phyloP scores from a whole-genome alignment of 1,140 invertebrate species.

The Halyomorpha halys region DNA sequence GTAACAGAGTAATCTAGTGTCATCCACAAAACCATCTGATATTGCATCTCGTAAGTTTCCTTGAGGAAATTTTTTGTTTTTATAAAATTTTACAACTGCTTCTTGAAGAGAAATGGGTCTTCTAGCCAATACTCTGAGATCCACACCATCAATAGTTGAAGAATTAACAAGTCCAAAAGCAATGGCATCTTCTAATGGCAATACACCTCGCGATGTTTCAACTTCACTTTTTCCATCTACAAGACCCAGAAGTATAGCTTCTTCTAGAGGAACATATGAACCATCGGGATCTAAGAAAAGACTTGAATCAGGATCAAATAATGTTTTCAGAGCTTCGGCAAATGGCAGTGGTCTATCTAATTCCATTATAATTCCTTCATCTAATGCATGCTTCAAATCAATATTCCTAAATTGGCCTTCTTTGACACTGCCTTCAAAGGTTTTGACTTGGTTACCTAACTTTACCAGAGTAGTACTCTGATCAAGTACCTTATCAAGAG shows the following conservation, averaged over 20 bases:
- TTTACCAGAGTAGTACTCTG: conserved; percentile 66
- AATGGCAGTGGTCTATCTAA: conserved; percentile 64
- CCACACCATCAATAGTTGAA: conserved; percentile 1
- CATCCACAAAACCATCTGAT: background rate
- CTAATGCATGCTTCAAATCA: conserved; percentile 76
- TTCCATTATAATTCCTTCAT: conserved; percentile 70
- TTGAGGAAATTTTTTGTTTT: conserved; percentile 5
- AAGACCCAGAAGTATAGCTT: conserved; percentile 61
- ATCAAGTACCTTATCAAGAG: conserved; percentile 70
- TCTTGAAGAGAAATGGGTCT: conserved; percentile 10
- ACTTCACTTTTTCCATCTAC: conserved; percentile 74
- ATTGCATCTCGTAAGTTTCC: background rate
- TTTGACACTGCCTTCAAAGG: conserved; percentile 71
- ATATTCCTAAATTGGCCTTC: conserved; percentile 57
- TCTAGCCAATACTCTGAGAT: conserved; percentile 1
- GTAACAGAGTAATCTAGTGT: background rate
- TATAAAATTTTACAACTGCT: conserved; percentile 1
- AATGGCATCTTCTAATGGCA: conserved; percentile 65
- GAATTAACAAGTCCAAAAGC: conserved; percentile 42
- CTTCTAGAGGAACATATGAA: conserved; percentile 54
- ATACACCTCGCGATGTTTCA: conserved; percentile 61
- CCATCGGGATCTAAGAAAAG: conserved; percentile 80
- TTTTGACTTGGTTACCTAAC: conserved; percentile 55
- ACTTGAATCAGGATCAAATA: conserved; percentile 71
- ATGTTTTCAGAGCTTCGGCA: conserved; percentile 59